A percentile compares a stretch with the other conserved stretches of the same genome.
These are phyloP conservation scores for Epistrophella euchroma DNA, from an alignment of 2,888 invertebrate species.

Conservation along the genomic window DNA sequence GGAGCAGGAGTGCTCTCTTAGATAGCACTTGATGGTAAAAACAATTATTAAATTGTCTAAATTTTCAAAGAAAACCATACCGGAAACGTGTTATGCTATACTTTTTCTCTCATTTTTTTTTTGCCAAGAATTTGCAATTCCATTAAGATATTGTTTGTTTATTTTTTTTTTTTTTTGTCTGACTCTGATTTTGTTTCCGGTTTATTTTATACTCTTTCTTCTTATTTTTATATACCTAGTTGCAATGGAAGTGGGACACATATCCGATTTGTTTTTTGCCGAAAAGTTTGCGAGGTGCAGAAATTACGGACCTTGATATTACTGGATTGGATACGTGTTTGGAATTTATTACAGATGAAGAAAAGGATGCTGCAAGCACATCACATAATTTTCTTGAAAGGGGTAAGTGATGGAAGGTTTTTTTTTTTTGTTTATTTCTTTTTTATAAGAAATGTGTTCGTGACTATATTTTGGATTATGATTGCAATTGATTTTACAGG, in stretches of 20 bases:
- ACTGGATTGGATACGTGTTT: constrained; percentile 82
- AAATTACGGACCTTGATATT: constrained; percentile 83
- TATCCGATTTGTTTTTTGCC: constrained; percentile 84
- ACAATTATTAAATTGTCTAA: constrained; percentile 61
- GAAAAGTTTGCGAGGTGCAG: constrained; percentile 83
- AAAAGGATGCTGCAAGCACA: constrained; percentile 85
- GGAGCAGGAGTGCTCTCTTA: too few relatives aligned
- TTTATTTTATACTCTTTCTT: constrained; percentile 21
- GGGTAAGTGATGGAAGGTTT: constrained; percentile 80
- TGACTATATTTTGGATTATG: constrained; percentile 8
- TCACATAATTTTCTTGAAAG: constrained; percentile 85
- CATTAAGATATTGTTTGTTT: constrained; percentile 31
- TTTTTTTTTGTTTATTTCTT: background rate
- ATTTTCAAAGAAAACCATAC: constrained; percentile 14
- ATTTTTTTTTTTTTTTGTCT: background rate
- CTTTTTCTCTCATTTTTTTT: constrained; percentile 20
- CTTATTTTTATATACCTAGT: constrained; percentile 74
- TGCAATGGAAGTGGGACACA: constrained; percentile 83
- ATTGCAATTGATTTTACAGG: constrained; percentile 1
- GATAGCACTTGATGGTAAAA: constrained; percentile 35
- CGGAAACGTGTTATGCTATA: background rate
- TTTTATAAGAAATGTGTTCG: constrained; percentile 17
- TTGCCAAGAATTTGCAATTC: constrained; percentile 42
- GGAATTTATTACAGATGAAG: constrained; percentile 84
- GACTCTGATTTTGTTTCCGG: constrained; percentile 8